These are phyloP conservation scores for Orientallactaga sibirica DNA, from an alignment of 2,797 vertebrate genomes.

Conservation along the genomic window DNA sequence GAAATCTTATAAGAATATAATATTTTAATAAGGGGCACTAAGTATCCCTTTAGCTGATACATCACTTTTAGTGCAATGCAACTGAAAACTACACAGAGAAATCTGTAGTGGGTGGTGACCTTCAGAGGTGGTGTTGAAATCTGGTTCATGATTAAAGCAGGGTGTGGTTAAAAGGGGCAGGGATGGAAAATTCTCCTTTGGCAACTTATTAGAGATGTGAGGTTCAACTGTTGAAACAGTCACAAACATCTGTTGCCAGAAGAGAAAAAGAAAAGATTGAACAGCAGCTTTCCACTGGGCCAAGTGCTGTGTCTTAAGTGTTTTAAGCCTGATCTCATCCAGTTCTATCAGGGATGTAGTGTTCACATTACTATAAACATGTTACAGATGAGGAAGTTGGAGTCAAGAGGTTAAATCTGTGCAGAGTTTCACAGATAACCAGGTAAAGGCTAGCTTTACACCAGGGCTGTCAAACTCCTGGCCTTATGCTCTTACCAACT, in stretches of 20 bases:
- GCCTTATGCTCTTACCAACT: neutral
- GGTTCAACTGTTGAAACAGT: constrained; percentile 66
- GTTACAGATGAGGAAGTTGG: neutral
- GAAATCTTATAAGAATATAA: neutral
- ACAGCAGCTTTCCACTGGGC: constrained; percentile 13
- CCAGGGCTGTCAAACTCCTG: neutral
- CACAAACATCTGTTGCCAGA: constrained; percentile 65
- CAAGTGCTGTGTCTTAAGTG: constrained; percentile 23
- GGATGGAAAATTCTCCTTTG: constrained; percentile 79
- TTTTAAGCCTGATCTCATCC: constrained; percentile 37
- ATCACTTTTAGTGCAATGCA: constrained; percentile 57
- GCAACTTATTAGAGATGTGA: constrained; percentile 66
- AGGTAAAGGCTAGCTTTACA: neutral
- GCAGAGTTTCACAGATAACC: neutral
- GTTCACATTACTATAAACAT: neutral
- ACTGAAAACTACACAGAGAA: constrained; percentile 62
- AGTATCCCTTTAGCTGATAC: constrained; percentile 37
- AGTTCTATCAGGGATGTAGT: neutral
- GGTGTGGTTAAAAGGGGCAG: constrained; percentile 72
- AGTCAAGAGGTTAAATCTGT: neutral
- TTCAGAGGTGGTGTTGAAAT: constrained; percentile 77
- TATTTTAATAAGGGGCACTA: constrained; percentile 25
- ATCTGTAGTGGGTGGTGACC: constrained; percentile 66
- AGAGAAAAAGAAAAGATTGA: constrained; percentile 64
- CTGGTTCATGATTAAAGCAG: constrained; percentile 78